These are phyloP conservation scores for Thereva nobilitata DNA, from an alignment of 2,888 invertebrate genomes.

Conservation along the genomic window DNA sequence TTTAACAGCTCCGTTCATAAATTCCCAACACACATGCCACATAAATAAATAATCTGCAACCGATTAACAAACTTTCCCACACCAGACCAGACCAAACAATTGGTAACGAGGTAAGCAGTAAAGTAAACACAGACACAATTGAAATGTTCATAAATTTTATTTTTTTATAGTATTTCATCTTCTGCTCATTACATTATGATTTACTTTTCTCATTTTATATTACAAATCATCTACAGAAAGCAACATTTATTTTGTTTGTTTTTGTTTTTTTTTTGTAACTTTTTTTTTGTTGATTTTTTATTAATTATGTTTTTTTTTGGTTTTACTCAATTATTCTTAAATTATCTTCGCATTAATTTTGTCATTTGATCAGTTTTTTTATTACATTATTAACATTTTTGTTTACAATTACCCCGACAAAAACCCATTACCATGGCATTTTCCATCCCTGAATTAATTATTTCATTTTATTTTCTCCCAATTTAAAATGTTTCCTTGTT, in stretches of 20 bases:
- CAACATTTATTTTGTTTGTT: conserved; percentile 34
- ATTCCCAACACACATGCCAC: too few relatives aligned
- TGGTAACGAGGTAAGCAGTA: background rate
- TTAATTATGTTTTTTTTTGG: background rate
- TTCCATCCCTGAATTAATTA: too few relatives aligned
- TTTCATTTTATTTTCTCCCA: too few relatives aligned
- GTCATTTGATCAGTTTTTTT: too few relatives aligned
- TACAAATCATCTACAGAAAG: conserved; percentile 41
- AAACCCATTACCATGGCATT: too few relatives aligned
- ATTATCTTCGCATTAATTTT: background rate
- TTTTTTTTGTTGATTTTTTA: conserved; percentile 18
- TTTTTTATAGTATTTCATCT: conserved; percentile 9
- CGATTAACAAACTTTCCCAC: too few relatives aligned
- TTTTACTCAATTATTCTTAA: background rate
- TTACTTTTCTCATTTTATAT: conserved; percentile 32
- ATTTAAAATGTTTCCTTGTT: too few relatives aligned
- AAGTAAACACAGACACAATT: conserved; percentile 4
- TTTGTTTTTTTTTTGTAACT: conserved; percentile 22
- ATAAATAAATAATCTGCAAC: too few relatives aligned
- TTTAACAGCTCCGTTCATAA: too few relatives aligned
- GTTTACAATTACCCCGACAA: background rate
- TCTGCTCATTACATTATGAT: conserved; percentile 11
- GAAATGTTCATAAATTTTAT: conserved; percentile 25
- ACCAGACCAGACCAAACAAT: background rate
- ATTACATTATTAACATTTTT: conserved; percentile 9